phyloP scores from a whole-genome alignment of 2,888 invertebrate genomes.

The Lordiphosa fenestrarum region DNA sequence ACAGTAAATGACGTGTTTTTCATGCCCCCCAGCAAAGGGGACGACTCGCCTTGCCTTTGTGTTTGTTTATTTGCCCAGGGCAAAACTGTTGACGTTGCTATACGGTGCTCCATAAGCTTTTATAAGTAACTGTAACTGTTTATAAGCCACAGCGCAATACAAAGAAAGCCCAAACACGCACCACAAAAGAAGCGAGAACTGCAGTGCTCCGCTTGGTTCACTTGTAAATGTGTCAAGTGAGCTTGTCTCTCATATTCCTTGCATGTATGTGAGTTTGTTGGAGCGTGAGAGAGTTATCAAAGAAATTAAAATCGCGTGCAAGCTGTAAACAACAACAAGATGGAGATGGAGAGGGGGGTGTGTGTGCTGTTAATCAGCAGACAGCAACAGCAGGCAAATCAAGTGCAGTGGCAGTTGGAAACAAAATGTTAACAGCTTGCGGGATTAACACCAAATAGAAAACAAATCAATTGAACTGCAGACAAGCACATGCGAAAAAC shows the following conservation, averaged over 20 bases:
- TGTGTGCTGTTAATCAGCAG: constrained; percentile 57
- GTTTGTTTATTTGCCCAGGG: constrained; percentile 52
- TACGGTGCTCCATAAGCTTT: constrained; percentile 36
- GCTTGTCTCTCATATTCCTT: neutral
- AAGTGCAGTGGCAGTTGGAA: constrained; percentile 22
- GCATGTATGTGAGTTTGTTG: neutral
- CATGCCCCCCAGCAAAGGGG: constrained; percentile 18
- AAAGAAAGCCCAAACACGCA: constrained; percentile 25
- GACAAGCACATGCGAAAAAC: constrained; percentile 25
- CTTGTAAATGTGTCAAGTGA: constrained; percentile 7
- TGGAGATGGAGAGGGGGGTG: too few relatives aligned
- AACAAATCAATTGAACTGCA: constrained; percentile 51
- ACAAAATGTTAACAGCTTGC: constrained; percentile 47
- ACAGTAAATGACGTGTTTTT: constrained; percentile 59
- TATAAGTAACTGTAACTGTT: constrained; percentile 55
- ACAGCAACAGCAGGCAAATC: constrained; percentile 28
- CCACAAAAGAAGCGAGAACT: constrained; percentile 18
- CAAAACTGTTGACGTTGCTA: constrained; percentile 68
- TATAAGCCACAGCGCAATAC: constrained; percentile 47
- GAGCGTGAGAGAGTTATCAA: constrained; percentile 28
- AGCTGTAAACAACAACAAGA: constrained; percentile 25
- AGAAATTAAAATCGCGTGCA: constrained; percentile 54
- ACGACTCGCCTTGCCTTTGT: constrained; percentile 23
- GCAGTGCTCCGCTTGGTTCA: neutral
- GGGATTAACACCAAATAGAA: constrained; percentile 9